These are phyloP conservation scores for Podarcis muralis DNA, from an alignment of 2,113 vertebrate genomes.

Conservation along the genomic window DNA sequence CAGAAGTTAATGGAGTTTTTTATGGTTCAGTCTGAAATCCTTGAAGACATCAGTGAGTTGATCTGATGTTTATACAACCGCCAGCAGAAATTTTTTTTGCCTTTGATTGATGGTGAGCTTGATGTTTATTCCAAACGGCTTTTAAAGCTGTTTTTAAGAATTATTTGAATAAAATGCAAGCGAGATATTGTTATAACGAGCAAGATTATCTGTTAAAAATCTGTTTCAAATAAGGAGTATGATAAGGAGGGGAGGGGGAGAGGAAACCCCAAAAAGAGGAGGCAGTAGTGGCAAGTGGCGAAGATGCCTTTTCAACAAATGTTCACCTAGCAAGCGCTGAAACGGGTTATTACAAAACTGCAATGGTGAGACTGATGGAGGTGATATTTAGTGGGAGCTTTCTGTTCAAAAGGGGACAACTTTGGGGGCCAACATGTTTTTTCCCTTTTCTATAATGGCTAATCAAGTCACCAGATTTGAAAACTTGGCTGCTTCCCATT, in stretches of 20 bases:
- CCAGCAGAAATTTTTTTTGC: slow-evolving; percentile 91
- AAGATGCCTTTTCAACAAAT: slow-evolving; percentile 63
- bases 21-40: slow-evolving; percentile 95
- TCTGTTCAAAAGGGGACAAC: background rate
- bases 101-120: slow-evolving; percentile 90
- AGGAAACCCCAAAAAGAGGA: slow-evolving; percentile 72
- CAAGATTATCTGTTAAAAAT: slow-evolving; percentile 88
- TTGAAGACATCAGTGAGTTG: slow-evolving; percentile 94
- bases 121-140: slow-evolving; percentile 86
- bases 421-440: slow-evolving; percentile 44
- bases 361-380: background rate
- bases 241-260: slow-evolving; percentile 69
- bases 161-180: slow-evolving; percentile 89
- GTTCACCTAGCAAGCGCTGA: slow-evolving; percentile 30
- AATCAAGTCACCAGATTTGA: background rate
- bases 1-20: slow-evolving; percentile 99
- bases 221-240: slow-evolving; percentile 82
- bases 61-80: slow-evolving; percentile 99
- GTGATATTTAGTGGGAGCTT: background rate
- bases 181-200: slow-evolving; percentile 82
- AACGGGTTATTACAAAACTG: slow-evolving; percentile 44
- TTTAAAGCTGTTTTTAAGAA: slow-evolving; percentile 91
- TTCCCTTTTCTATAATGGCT: background rate
- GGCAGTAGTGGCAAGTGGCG: slow-evolving; percentile 50
- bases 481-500: slow-evolving; percentile 36